Percentiles rank a stretch among this genome's conserved stretches.
These are phyloP conservation scores for Neoseiulus cucumeris DNA, from an alignment of 1,140 invertebrate genomes.

Conservation along the genomic window DNA sequence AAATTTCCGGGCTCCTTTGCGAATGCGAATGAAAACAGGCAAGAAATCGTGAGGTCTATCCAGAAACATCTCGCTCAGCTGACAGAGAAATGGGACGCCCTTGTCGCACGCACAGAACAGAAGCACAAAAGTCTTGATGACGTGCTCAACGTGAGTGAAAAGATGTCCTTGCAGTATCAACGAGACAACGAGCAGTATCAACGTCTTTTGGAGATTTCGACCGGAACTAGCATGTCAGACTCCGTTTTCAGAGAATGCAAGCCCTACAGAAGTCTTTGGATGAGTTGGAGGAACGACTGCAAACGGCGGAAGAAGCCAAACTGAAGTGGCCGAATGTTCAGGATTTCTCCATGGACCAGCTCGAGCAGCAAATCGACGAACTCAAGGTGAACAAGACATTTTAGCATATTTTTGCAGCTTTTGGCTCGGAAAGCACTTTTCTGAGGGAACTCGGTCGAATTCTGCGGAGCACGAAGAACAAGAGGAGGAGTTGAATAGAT, in stretches of 20 bases:
- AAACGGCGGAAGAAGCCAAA: constrained; percentile 55
- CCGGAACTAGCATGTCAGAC: constrained; percentile 16
- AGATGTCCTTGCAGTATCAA: too few species aligned
- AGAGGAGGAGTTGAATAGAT: too few species aligned
- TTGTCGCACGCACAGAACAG: constrained; percentile 63
- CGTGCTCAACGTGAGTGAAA: constrained; percentile 60
- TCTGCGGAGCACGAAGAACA: too few species aligned
- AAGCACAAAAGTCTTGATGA: constrained; percentile 69
- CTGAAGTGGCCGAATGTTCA: constrained; percentile 39
- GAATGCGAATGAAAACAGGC: constrained; percentile 32
- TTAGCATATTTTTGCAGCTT: too few species aligned
- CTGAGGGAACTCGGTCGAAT: too few species aligned
- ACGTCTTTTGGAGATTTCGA: too few species aligned
- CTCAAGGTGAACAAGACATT: constrained; percentile 26
- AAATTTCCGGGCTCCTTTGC: constrained; percentile 17
- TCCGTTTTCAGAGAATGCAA: constrained; percentile 59
- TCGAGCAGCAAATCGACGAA: constrained; percentile 57
- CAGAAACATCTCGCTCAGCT: constrained; percentile 72
- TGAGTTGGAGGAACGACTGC: constrained; percentile 56
- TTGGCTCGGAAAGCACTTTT: too few species aligned
- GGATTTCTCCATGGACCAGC: constrained; percentile 40
- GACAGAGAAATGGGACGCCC: constrained; percentile 76
- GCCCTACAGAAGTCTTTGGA: constrained; percentile 66
- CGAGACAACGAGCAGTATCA: too few species aligned
- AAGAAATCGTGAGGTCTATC: constrained; percentile 70